These are phyloP conservation scores for Arrhopalites spinosus DNA, from an alignment of 2,888 invertebrate species.

Conservation along the genomic window DNA sequence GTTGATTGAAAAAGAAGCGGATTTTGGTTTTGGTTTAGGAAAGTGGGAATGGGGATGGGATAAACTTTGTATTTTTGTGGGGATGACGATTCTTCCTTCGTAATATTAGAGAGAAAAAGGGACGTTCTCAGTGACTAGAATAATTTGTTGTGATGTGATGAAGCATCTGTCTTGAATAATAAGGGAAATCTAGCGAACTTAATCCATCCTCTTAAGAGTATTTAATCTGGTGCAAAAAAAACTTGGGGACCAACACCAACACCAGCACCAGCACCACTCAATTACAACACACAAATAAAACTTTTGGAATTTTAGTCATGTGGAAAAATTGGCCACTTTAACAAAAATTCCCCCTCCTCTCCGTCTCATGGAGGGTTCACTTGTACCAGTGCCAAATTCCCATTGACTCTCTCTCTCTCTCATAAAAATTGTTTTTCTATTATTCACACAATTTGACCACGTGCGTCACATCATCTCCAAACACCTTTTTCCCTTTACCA, in stretches of 20 bases:
- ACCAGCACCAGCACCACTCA: too few species aligned
- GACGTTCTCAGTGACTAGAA: conserved; percentile 27
- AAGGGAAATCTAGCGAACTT: conserved; percentile 50
- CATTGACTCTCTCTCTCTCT: conserved; percentile 30
- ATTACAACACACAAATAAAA: background rate
- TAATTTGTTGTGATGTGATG: conserved; percentile 52
- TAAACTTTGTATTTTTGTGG: too few species aligned
- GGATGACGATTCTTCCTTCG: too few species aligned
- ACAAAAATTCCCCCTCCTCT: too few species aligned
- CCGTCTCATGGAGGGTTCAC: conserved; percentile 22
- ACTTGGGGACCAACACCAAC: conserved; percentile 15
- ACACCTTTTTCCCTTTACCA: too few species aligned
- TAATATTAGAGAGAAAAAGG: too few species aligned
- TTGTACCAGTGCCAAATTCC: too few species aligned
- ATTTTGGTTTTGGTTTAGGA: conserved; percentile 31
- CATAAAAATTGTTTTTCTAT: background rate
- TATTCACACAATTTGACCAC: conserved; percentile 5
- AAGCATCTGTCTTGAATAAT: conserved; percentile 53
- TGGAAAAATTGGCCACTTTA: conserved; percentile 17
- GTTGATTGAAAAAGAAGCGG: conserved; percentile 49
- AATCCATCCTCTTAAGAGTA: conserved; percentile 42
- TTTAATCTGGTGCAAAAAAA: conserved; percentile 47
- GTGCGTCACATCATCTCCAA: conserved; percentile 20
- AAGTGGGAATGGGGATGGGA: too few species aligned
- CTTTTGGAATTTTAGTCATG: too few species aligned